Evolutionary conservation across 2,888 invertebrate species (phyloP).

Genomic region (Suillia variegata): DNA sequence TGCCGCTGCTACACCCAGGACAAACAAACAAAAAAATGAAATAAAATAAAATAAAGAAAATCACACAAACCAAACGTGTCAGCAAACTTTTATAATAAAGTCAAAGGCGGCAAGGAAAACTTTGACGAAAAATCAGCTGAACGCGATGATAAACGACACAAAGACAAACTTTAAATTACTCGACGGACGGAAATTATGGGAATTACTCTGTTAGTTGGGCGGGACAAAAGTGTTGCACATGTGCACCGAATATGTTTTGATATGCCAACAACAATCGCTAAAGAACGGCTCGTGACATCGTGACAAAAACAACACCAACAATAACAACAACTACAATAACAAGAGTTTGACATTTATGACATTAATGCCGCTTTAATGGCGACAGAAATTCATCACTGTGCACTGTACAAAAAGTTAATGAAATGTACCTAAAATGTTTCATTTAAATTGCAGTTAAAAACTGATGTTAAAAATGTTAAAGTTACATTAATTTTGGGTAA

Average conservation of each 20-base stretch:
- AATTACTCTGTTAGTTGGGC: background rate
- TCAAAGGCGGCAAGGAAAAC: constrained; percentile 40
- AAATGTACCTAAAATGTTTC: no score
- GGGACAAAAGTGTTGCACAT: constrained; percentile 16
- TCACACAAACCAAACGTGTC: constrained; percentile 39
- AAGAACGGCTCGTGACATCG: background rate
- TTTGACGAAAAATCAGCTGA: constrained; percentile 29
- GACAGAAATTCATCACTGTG: constrained; percentile 36
- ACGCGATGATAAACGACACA: constrained; percentile 2
- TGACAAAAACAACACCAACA: constrained; percentile 11
- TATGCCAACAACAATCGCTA: background rate
- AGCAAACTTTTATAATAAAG: constrained; percentile 53
- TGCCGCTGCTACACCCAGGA: no score
- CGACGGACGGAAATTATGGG: background rate
- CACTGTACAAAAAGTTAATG: constrained; percentile 28
- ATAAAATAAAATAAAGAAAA: constrained; percentile 29
- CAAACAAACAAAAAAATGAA: constrained; percentile 36
- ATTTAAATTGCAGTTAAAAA: no score
- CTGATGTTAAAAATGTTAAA: no score
- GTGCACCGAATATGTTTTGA: constrained; percentile 14
- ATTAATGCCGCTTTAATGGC: constrained; percentile 23
- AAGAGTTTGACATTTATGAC: constrained; percentile 18
- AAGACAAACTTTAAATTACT: constrained; percentile 25
- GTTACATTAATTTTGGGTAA: no score
- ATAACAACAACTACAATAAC: constrained; percentile 7